A percentile compares a stretch with the other conserved stretches of the same genome.
These are phyloP conservation scores for Pentalonia nigronervosa DNA, from an alignment of 1,140 invertebrate genomes.

Conservation along the genomic window DNA sequence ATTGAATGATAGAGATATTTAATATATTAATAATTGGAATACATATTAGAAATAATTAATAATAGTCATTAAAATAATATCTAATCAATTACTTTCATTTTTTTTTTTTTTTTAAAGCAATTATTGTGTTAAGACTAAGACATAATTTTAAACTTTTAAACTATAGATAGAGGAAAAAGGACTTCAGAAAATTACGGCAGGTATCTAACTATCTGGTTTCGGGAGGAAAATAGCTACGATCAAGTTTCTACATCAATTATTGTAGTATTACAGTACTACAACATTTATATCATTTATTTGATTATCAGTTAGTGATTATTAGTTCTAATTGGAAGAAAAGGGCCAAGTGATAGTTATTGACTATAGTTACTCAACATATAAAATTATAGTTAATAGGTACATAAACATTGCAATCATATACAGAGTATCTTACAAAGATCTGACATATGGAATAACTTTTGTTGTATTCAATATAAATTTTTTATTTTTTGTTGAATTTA, in stretches of 20 bases:
- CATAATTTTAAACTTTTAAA: neutral
- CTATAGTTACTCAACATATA: neutral
- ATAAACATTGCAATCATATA: neutral
- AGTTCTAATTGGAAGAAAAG: neutral
- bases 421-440: too few relatives aligned
- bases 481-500: too few relatives aligned
- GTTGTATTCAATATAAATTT: too few relatives aligned
- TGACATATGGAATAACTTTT: too few relatives aligned
- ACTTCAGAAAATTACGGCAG: neutral
- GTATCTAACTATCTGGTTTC: neutral
- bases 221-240: neutral
- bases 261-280: neutral
- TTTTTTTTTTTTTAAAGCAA: neutral
- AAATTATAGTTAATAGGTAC: neutral
- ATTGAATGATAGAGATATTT: neutral
- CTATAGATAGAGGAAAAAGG: neutral
- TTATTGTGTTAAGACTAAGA: neutral
- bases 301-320: too few relatives aligned
- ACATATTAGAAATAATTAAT: neutral
- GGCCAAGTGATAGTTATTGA: neutral
- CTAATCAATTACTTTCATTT: neutral
- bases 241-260: conserved; percentile 2
- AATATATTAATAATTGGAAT: neutral
- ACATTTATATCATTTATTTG: neutral
- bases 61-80: neutral